phyloP scores from a whole-genome alignment of 1,140 invertebrate species.

The Polypedilum pembai region DNA sequence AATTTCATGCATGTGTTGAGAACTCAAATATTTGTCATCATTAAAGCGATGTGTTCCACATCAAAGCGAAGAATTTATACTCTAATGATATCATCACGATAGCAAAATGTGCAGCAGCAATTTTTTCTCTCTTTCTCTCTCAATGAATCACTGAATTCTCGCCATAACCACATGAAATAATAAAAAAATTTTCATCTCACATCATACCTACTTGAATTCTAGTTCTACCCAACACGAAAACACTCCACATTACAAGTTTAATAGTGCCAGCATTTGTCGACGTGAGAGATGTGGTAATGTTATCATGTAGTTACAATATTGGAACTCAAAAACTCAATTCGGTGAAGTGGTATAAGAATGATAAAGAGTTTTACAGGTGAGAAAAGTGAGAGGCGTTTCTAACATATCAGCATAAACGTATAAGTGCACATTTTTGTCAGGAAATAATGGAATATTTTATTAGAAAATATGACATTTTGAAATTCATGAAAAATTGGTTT shows the following conservation, averaged over 20 bases:
- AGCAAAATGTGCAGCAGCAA: background rate
- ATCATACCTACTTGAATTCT: background rate
- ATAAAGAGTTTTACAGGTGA: conserved; percentile 63
- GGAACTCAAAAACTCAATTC: conserved; percentile 61
- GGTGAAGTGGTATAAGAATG: conserved; percentile 74
- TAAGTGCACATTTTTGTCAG: no score
- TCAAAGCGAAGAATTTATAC: no score
- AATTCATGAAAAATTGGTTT: no score
- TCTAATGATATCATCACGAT: background rate
- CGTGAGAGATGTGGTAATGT: conserved; percentile 46
- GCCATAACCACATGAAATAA: background rate
- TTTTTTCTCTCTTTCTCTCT: background rate
- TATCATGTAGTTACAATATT: conserved; percentile 51
- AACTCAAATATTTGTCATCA: no score
- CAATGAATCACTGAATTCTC: background rate
- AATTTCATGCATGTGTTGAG: no score
- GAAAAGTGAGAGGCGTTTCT: conserved; percentile 29
- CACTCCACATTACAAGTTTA: conserved; percentile 40
- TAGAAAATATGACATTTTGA: no score
- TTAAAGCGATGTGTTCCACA: no score
- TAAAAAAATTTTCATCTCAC: background rate
- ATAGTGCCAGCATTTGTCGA: conserved; percentile 47
- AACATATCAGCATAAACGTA: no score
- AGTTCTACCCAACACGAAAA: conserved; percentile 33
- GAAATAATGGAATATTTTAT: no score